Evolutionary conservation across 2,113 vertebrate species (phyloP), one percentile per base, ranked within the genome.

Genomic region (Galeopterus variegatus): DNA sequence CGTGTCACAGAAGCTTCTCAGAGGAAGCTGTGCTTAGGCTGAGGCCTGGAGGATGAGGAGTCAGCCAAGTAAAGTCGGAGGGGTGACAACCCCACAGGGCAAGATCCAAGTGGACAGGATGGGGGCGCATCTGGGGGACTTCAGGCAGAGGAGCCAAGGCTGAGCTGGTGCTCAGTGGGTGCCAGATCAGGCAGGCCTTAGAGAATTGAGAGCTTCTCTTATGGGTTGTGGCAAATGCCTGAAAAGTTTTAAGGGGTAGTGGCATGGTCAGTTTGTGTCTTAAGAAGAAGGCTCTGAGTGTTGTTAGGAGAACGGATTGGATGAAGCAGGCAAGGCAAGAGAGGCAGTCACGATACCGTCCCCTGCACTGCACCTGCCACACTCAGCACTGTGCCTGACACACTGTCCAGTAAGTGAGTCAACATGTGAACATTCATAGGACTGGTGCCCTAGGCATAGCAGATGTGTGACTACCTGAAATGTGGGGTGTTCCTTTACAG

Each of bases 101-200:
- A 19, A 36, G 50, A 36, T 21, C n/a, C 7, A 6, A 48, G 18
- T 69, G 48, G 50, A 24, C 41, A 26, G n/a, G 18, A n/a, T 4
- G 17, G 21, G n/a, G 3, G 2, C 0, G 0, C 33, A 31, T 7
- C 3, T 64, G 21, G 7, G 10, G 33, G n/a, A 5, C 26, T 69
- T 6, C 1, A 1, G 64, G 23, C 12, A 28, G 23, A 60, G 18
- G 3, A 1, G 2, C 26, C 23, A 23, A 50, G 33, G 56, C 4
- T 18, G 0, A 65, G 62, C 8, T 73, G 10, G 17, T 8, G 2
- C 10, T 81, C n/a, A 56, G 23, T 14, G 26, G 75, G 33, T 2
- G 1, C 14, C 18, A 12, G 45, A 13, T 31, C 41, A 41, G 41
- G 41, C 41, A 41, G 41, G 4, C 31, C 4, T 19, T 13, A 5